A percentile compares a stretch with the other conserved stretches of the same genome.
These are phyloP conservation scores for Nemoura dubitans DNA, from an alignment of 2,888 invertebrate species.

Conservation along the genomic window DNA sequence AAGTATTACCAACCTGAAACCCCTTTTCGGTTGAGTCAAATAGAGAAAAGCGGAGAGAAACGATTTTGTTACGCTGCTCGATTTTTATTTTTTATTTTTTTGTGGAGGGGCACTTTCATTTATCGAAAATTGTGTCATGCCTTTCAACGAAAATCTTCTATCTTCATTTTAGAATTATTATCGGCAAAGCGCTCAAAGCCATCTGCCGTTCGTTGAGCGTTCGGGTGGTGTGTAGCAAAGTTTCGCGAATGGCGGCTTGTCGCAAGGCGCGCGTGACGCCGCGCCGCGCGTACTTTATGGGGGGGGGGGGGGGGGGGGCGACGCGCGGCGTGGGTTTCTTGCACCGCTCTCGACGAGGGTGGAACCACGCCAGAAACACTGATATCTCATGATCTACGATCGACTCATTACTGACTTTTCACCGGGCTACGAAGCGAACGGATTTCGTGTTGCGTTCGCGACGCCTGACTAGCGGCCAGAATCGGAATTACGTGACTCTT, in stretches of 20 bases:
- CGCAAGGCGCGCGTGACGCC: not conserved
- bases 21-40: not conserved
- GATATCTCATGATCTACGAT: not conserved
- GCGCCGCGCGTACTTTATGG: not conserved
- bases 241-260: not conserved
- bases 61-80: not conserved
- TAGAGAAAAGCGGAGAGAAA: not conserved
- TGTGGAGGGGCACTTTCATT: not conserved
- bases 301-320: too few relatives aligned
- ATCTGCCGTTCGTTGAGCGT: constrained; percentile 23
- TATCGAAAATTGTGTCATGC: constrained; percentile 5
- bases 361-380: constrained; percentile 23
- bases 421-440: not conserved
- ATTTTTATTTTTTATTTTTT: not conserved
- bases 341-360: not conserved
- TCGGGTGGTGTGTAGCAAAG: not conserved
- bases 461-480: not conserved
- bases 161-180: constrained; percentile 12
- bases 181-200: not conserved
- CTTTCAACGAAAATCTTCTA: not conserved
- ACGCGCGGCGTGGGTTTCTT: not conserved
- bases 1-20: not conserved
- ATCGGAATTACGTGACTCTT: not conserved
- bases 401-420: constrained; percentile 7
- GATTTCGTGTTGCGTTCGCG: not conserved